These are phyloP conservation scores for Tricholauxania praeusta DNA, from an alignment of 2,888 invertebrate species.

Conservation along the genomic window DNA sequence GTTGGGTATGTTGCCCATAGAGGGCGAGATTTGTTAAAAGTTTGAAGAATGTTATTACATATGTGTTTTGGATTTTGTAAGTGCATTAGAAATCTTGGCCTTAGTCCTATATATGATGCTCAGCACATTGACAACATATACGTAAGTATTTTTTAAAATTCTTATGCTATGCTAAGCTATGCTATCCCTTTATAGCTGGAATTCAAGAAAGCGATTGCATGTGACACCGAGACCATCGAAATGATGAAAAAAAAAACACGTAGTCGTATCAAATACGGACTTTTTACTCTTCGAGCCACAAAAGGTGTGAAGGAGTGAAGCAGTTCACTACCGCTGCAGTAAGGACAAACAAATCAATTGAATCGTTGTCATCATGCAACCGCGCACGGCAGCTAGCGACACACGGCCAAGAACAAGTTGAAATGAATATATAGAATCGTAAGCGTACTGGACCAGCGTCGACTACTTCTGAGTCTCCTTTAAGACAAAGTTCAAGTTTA, in stretches of 20 bases:
- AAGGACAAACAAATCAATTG: slow-evolving; percentile 57
- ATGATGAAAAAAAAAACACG: not conserved
- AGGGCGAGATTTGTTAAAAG: too few relatives aligned
- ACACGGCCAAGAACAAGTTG: not conserved
- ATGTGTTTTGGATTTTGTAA: too few relatives aligned
- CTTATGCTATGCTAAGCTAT: too few relatives aligned
- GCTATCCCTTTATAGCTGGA: not conserved
- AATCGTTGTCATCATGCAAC: slow-evolving; percentile 63
- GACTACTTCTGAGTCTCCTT: slow-evolving; percentile 23
- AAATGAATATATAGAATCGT: slow-evolving; percentile 10
- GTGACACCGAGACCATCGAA: not conserved
- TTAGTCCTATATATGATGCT: too few relatives aligned
- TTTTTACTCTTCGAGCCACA: slow-evolving; percentile 5
- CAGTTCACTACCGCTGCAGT: slow-evolving; percentile 14
- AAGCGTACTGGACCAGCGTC: slow-evolving; percentile 5
- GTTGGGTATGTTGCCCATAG: too few relatives aligned
- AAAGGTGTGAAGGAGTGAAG: not conserved
- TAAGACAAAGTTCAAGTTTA: slow-evolving; percentile 47
- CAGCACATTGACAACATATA: too few relatives aligned
- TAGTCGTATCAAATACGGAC: too few relatives aligned
- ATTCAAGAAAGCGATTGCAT: slow-evolving; percentile 4
- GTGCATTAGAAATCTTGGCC: too few relatives aligned
- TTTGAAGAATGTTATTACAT: too few relatives aligned
- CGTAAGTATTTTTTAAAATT: too few relatives aligned
- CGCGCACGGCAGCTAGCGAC: slow-evolving; percentile 52